Evolutionary conservation across 2,888 invertebrate species (phyloP), one percentile per base, ranked within the genome.

Genomic region (Emmelina monodactyla): DNA sequence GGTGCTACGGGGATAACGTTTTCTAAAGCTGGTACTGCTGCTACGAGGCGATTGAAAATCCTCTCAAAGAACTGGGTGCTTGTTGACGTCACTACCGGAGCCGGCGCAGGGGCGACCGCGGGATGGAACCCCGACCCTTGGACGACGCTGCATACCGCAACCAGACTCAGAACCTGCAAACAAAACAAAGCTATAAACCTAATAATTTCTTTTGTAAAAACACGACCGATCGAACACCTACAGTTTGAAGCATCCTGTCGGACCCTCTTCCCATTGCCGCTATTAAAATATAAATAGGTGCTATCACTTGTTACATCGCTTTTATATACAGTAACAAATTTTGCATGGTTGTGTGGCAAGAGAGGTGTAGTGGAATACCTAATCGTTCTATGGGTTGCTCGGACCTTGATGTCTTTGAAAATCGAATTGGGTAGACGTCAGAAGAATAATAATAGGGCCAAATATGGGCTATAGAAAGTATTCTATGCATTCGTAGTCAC

Each of bases 61-160:
- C 86, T 81, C 34, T 87, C 82, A 45, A 88, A 78, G 40, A 86
- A 85, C 58, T 88, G 88, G 29, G 86, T 86, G 55, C 88, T 88
- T 36, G 84, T 81, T 1, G 88, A 83, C 0, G 88, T 85, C 3
- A 87, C 85, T 22, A 85, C 78, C 7, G 84, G 83, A 1, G 79
- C 72, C 2, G 38, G 37, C 0, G 29, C 32, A 14, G 46, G n/a
- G 39, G 49, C 31, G 37, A 48, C 34, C 13, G 45, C 39, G 2
- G 47, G 43, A 2, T 43, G 34, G 1, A 47, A 35, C 22, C 42
- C 48, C 16, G 76, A 78, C 37, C 66, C 53, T 31, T 47, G 53
- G 35, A 48, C 68, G 13, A 62, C 37, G 22, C 58, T 53, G 40
- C 63, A 65, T 46, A 66, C 31, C 37, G 57, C 43, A 29, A 50